Conservation (phyloP, 2,797 vertebrate genomes). For the Centroberyx gerrardi region DNA sequence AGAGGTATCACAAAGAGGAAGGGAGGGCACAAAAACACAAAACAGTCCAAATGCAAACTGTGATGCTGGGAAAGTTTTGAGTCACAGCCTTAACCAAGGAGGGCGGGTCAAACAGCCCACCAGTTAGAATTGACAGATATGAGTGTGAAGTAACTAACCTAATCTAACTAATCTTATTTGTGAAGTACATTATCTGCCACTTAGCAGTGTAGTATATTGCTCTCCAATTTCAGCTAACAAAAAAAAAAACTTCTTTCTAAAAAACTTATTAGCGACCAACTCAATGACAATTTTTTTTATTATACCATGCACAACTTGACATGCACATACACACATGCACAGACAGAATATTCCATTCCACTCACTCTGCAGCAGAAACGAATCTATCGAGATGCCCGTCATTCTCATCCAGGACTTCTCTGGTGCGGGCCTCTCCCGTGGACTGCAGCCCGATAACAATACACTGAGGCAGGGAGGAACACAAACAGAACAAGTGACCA, state of each 20-base stretch:
- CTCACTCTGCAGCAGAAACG: constrained; percentile 97
- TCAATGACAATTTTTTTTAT: too few relatives aligned
- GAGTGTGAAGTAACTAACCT: too few relatives aligned
- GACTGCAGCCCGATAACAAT: constrained; percentile 98
- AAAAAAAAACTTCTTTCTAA: too few relatives aligned
- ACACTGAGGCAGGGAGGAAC: constrained; percentile 81
- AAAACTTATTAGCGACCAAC: too few relatives aligned
- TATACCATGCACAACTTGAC: background rate
- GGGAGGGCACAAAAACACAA: background rate
- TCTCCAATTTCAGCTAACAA: too few relatives aligned
- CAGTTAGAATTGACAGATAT: background rate
- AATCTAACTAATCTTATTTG: too few relatives aligned
- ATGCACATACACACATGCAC: background rate
- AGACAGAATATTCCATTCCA: constrained; percentile 36
- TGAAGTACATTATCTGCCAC: too few relatives aligned
- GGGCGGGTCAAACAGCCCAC: background rate
- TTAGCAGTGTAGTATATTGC: too few relatives aligned
- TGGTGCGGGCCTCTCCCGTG: constrained; percentile 97
- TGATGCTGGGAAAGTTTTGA: background rate
- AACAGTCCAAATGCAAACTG: constrained; percentile 13
- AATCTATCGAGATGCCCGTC: constrained; percentile 96
- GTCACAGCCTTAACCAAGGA: background rate
- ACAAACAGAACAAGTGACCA: constrained; percentile 6
- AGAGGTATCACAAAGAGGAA: constrained; percentile 5
- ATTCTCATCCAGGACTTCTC: constrained; percentile 96